Base-by-base conservation (phyloP, 2,797 vertebrate species). In the Sebastes itinus region DNA sequence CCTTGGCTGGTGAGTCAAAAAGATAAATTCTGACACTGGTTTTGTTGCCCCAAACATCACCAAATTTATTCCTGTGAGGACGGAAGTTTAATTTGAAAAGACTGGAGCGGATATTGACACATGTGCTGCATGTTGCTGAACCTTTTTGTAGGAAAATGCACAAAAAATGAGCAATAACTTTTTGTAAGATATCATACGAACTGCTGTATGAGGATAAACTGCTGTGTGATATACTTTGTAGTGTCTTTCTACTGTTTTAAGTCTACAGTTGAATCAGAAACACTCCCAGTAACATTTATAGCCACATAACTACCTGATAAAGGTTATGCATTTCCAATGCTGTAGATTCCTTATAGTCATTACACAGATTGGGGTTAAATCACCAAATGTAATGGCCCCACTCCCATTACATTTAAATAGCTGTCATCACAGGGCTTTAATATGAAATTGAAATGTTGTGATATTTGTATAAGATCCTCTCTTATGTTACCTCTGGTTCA, bases 381-480 rank as follows among this genome's bases (percentile, higher is more conserved):
- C 8, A 16, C 30, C n/a, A 59, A 84, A 62, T 49, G 12, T 55
- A 73, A 60, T 32, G 1, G 7, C 16, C 6, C 23, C 25, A 28
- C 25, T 64, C 63, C 27, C 58, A 46, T 60, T 28, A 22, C 4
- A 61, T 55, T 22, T 11, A 55, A 72, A 63, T 46, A 72, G 14
- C 46, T 38, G 16, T 35, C 12, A 1, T 69, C 28, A 59, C 6
- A 67, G n/a, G 20, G 42, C 4, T 54, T 62, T 23, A 42, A 30
- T 38, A 23, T 61, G 1, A 72, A 60, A 71, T 71, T 61, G 1
- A 72, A 60, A 71, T 71, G 64, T 27, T 75, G 58, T 55, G 20
- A 46, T 64, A 63, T 71, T 68, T 72, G 46, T 46, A 10, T 52
- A 69, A 81, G 49, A 7, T 64, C 49, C 60, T 59, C 18, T 27